These are phyloP conservation scores for Pterocles gutturalis DNA, from an alignment of 2,113 vertebrate genomes.

Conservation along the genomic window DNA sequence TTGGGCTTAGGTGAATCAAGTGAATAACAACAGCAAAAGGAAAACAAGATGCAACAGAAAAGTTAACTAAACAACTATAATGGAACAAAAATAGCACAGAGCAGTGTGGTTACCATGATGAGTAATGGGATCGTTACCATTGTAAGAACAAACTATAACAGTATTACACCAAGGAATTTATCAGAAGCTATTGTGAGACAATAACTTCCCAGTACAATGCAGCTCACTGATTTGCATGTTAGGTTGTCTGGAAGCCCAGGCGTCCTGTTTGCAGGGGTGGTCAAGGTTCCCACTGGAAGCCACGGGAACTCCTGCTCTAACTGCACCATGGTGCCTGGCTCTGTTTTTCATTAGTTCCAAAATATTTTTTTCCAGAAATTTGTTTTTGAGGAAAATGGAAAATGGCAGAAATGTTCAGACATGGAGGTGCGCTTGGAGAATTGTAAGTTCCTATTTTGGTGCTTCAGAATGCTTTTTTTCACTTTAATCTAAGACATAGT, in stretches of 20 bases:
- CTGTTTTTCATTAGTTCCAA: background rate
- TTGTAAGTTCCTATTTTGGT: background rate
- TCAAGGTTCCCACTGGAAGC: background rate
- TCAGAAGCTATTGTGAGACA: background rate
- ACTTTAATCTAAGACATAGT: background rate
- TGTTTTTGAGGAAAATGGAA: background rate
- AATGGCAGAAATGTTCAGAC: background rate
- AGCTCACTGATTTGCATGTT: background rate
- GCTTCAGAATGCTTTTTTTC: background rate
- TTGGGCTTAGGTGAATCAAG: background rate
- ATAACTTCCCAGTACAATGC: background rate
- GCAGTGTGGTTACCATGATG: accelerated
- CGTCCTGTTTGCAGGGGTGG: accelerated
- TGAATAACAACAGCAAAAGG: background rate
- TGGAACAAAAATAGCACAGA: background rate
- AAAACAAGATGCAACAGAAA: background rate
- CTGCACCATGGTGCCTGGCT: background rate
- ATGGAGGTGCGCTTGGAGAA: background rate
- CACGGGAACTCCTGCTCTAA: accelerated
- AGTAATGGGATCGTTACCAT: accelerated
- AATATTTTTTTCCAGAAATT: background rate
- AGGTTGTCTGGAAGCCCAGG: accelerated
- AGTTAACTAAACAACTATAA: background rate
- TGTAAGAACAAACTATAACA: accelerated
- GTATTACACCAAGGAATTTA: background rate